Evolutionary conservation across 2,888 invertebrate genomes (phyloP).

Genomic region (Nymphalis urticae): DNA sequence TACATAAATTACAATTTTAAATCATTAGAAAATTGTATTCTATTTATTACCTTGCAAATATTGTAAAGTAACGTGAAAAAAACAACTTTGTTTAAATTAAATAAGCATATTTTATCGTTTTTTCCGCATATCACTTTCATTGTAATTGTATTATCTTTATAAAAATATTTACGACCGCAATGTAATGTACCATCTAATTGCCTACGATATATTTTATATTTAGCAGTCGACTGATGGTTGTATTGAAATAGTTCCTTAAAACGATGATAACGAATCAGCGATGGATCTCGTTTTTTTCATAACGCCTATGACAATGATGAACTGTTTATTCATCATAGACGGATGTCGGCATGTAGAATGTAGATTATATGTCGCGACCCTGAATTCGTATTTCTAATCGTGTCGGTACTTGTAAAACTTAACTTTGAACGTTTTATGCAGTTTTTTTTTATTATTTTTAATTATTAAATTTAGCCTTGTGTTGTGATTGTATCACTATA

Average conservation of each 20-base stretch:
- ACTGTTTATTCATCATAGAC: not conserved
- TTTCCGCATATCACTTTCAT: not conserved
- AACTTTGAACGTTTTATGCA: slow-evolving; percentile 38
- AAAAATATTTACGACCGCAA: too few species aligned
- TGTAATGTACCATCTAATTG: too few species aligned
- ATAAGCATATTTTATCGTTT: not conserved
- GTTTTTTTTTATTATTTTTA: not conserved
- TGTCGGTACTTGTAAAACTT: slow-evolving; percentile 35
- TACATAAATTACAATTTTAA: too few species aligned
- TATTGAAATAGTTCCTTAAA: not conserved
- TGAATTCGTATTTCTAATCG: slow-evolving; percentile 46
- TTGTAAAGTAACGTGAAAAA: too few species aligned
- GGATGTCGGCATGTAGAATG: slow-evolving; percentile 1
- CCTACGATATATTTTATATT: not conserved
- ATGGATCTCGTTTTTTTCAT: not conserved
- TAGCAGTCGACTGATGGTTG: slow-evolving; percentile 7
- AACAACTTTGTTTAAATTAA: too few species aligned
- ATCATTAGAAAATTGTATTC: too few species aligned
- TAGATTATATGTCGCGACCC: slow-evolving; percentile 38
- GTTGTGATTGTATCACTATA: not conserved
- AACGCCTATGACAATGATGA: not conserved
- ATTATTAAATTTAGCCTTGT: not conserved
- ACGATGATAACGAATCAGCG: not conserved
- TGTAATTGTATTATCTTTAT: too few species aligned
- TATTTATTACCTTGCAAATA: too few species aligned